Evolutionary conservation across 2,888 invertebrate species (phyloP).

Genomic region (Coelinius sp.): DNA sequence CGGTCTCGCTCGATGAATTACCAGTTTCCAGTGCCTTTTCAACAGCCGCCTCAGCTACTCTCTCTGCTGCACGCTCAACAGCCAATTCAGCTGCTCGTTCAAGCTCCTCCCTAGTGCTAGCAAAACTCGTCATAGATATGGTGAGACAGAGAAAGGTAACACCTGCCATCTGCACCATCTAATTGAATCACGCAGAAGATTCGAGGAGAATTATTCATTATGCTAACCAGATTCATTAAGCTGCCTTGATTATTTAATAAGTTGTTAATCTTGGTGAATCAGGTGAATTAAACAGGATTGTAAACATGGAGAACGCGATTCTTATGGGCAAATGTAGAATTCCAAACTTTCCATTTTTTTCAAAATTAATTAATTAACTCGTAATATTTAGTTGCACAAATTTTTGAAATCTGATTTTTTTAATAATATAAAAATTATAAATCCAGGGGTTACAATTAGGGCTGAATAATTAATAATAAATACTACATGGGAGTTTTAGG

Average conservation of each 20-base stretch:
- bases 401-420: background rate
- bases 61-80: conserved; percentile 65
- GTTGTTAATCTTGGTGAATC: background rate
- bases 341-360: background rate
- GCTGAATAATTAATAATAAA: background rate
- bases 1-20: conserved; percentile 59
- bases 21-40: conserved; percentile 65
- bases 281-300: background rate
- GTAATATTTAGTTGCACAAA: background rate
- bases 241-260: background rate
- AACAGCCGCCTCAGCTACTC: conserved; percentile 64
- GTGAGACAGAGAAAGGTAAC: conserved; percentile 50
- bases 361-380: background rate
- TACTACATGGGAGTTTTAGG: background rate
- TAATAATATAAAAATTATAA: background rate
- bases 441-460: too few species aligned
- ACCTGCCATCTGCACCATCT: conserved; percentile 44
- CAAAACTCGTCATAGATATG: conserved; percentile 39
- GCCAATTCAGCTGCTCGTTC: conserved; percentile 66
- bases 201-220: conserved; percentile 5
- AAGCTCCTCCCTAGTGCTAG: conserved; percentile 53
- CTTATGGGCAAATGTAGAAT: background rate
- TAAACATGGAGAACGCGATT: background rate
- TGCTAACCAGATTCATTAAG: background rate
- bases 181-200: conserved; percentile 16